Evolutionary conservation across 2,797 vertebrate species (phyloP).

Genomic region (Galagoides demidoff): DNA sequence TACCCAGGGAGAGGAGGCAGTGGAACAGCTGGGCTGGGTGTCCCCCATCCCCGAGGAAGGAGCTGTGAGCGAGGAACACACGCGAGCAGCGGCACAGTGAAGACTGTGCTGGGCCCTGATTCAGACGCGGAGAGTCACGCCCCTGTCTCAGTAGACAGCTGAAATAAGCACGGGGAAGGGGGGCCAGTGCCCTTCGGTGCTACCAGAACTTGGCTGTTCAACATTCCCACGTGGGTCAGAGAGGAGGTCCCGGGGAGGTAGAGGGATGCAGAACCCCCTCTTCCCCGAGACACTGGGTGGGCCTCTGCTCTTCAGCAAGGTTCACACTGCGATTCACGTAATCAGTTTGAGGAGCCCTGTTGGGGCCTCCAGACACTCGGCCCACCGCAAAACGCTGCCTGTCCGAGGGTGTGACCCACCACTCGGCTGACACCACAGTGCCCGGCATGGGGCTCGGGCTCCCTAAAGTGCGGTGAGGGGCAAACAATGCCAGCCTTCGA

Average conservation of each 20-base stretch:
- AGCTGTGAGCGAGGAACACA: rapidly evolving
- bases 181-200: too few relatives aligned
- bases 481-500: rapidly evolving
- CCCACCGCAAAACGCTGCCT: rapidly evolving
- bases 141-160: neutral
- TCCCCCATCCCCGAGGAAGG: rapidly evolving
- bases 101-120: rapidly evolving
- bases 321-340: neutral
- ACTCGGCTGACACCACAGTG: rapidly evolving
- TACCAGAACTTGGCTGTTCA: neutral
- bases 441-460: too few relatives aligned
- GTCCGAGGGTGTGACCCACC: rapidly evolving
- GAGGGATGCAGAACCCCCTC: neutral
- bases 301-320: rapidly evolving
- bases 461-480: rapidly evolving
- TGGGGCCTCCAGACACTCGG: rapidly evolving
- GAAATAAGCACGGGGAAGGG: neutral
- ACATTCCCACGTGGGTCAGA: rapidly evolving
- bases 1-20: neutral
- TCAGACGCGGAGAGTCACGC: too few relatives aligned
- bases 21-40: rapidly evolving
- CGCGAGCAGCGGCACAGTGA: too few relatives aligned
- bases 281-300: rapidly evolving
- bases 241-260: rapidly evolving
- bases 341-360: neutral